Conservation (phyloP, 2,113 vertebrate genomes). For the Zosterops hypoxanthus region DNA sequence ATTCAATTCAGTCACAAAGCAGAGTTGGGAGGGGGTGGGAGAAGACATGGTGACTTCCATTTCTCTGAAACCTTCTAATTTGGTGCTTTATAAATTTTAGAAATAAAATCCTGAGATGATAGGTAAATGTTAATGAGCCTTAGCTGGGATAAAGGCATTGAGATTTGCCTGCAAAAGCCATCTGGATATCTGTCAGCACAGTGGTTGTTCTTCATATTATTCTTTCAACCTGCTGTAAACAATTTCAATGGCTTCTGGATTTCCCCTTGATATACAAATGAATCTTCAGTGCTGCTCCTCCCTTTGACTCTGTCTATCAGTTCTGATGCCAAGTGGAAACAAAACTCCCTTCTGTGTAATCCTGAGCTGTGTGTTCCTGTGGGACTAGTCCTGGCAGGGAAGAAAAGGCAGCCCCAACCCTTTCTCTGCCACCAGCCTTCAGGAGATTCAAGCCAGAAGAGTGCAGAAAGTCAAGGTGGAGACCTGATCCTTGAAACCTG, state of each 20-base stretch:
- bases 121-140: neutral
- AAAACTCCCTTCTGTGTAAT: constrained; percentile 2
- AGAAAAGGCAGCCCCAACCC: neutral
- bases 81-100: neutral
- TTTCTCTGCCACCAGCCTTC: neutral
- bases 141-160: neutral
- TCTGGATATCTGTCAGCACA: neutral
- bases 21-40: rapidly evolving
- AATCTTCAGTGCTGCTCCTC: neutral
- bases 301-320: neutral
- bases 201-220: neutral
- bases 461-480: neutral
- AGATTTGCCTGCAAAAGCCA: neutral
- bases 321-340: constrained; percentile 43
- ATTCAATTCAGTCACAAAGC: neutral
- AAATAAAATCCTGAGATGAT: neutral
- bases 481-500: neutral
- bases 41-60: neutral
- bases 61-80: neutral
- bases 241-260: constrained; percentile 34
- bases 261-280: constrained; percentile 43
- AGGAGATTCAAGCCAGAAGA: neutral
- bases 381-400: neutral
- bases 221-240: constrained; percentile 42
- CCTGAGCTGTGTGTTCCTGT: neutral